These are phyloP conservation scores for Catocala nupta DNA, from an alignment of 2,888 invertebrate species.

Conservation along the genomic window DNA sequence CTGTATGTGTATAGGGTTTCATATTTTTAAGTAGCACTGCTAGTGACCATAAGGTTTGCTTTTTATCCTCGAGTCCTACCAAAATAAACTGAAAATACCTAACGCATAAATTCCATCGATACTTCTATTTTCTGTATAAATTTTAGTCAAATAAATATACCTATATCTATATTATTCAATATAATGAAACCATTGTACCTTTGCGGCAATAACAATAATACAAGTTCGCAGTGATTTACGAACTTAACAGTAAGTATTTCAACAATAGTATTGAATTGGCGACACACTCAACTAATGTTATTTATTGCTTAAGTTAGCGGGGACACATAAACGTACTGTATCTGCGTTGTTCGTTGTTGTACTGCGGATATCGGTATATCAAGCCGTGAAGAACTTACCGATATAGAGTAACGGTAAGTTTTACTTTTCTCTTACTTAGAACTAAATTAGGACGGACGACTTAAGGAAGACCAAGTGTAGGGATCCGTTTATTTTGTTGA, in stretches of 20 bases:
- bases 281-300: conserved; percentile 63
- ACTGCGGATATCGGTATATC: conserved; percentile 2
- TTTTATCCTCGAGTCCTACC: no score
- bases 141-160: no score
- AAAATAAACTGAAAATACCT: no score
- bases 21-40: no score
- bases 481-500: no score
- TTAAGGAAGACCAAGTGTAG: background rate
- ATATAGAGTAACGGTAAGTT: background rate
- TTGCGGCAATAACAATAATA: conserved; percentile 31
- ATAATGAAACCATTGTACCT: conserved; percentile 8
- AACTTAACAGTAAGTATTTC: conserved; percentile 52
- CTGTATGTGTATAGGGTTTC: no score
- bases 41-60: no score
- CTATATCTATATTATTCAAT: background rate
- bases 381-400: conserved; percentile 10
- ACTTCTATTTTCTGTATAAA: no score
- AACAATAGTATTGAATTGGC: conserved; percentile 61
- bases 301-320: conserved; percentile 62
- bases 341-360: conserved; percentile 34
- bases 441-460: background rate
- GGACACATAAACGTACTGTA: conserved; percentile 35
- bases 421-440: background rate
- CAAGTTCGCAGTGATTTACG: conserved; percentile 42
- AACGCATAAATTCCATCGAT: no score